Base-by-base conservation (phyloP, 2,888 invertebrate genomes). In the Chymomyza amoena region DNA sequence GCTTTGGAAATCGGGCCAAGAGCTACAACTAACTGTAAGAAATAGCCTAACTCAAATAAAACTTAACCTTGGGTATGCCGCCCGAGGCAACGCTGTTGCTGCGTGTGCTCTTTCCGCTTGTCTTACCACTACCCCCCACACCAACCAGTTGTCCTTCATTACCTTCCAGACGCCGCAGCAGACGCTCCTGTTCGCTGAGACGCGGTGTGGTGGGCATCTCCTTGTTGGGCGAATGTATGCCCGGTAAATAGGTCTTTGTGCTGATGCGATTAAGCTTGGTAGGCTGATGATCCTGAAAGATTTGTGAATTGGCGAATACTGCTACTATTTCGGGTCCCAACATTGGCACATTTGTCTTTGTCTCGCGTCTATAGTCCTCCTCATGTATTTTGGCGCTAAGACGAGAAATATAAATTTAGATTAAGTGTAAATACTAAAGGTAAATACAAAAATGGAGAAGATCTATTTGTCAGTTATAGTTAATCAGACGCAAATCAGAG, bases 221-320 rank as follows among this genome's bases (percentile, higher is more conserved):
- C 66, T 89, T 89, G 69, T 89, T 90, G 5, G 89, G 87, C 28
- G 89, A 87, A 69, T 91, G 92, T 10, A 91, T 79, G 16, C 89
- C 90, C 2, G 91, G 79, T 64, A 91, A 66, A 70, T 79, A 89
- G 16, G 87, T 84, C 76, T 89, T 91, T 7, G 91, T 91, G 72
- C 78, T 89, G 51, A 90, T 91, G 66, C 91, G 89, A 66, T 87
- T 90, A 64, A 91, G 69, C 76, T 92, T 90, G 9, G 91, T 90
- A 6, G 91, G 91, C 78, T 92, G 92, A 80, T 92, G 91, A 67
- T 92, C 92, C 79, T 91, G 90, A 81, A 92, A 92, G 70, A 92
- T 92, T 81, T 92, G 92, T 68, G 92, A 92, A 67, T 91, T 92
- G 56, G 91, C 90, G 76, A 92, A 92, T 9, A 92, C 92, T 1